A percentile compares a stretch with the other conserved stretches of the same genome.
These are phyloP conservation scores for Uloborus diversus DNA, from an alignment of 1,140 invertebrate species.

Conservation along the genomic window DNA sequence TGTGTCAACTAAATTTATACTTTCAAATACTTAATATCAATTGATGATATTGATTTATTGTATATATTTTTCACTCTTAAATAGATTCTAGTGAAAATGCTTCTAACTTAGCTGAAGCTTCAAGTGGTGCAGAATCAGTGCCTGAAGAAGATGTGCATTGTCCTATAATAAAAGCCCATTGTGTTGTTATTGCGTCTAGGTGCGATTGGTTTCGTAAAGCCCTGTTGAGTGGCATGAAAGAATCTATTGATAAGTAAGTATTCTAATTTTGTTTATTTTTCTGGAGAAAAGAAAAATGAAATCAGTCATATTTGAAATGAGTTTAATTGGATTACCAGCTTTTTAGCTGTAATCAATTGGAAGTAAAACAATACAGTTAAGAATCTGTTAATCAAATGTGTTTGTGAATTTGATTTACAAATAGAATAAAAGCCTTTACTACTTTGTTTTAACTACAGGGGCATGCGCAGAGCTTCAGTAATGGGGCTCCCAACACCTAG, in stretches of 20 bases:
- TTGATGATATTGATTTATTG: no score
- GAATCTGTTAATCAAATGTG: no score
- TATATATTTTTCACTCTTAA: no score
- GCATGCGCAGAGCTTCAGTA: no score
- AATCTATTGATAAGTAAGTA: conserved; percentile 73
- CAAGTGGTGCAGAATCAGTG: conserved; percentile 58
- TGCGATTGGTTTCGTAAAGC: conserved; percentile 78
- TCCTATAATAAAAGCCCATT: conserved; percentile 69
- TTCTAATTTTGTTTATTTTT: background rate
- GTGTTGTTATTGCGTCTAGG: conserved; percentile 74
- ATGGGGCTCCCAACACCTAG: no score
- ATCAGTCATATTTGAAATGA: background rate
- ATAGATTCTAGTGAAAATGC: background rate
- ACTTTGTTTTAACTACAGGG: no score
- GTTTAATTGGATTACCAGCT: background rate
- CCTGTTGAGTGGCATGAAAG: conserved; percentile 76
- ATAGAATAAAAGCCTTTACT: no score
- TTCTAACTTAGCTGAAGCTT: conserved; percentile 63
- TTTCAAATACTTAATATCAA: no score
- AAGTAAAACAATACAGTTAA: no score
- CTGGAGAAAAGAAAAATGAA: background rate
- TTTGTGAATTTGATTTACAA: no score
- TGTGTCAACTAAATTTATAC: no score
- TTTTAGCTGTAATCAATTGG: no score
- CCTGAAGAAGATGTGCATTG: conserved; percentile 61